phyloP scores from a whole-genome alignment of 2,797 vertebrate genomes.

The Pangasius djambal region DNA sequence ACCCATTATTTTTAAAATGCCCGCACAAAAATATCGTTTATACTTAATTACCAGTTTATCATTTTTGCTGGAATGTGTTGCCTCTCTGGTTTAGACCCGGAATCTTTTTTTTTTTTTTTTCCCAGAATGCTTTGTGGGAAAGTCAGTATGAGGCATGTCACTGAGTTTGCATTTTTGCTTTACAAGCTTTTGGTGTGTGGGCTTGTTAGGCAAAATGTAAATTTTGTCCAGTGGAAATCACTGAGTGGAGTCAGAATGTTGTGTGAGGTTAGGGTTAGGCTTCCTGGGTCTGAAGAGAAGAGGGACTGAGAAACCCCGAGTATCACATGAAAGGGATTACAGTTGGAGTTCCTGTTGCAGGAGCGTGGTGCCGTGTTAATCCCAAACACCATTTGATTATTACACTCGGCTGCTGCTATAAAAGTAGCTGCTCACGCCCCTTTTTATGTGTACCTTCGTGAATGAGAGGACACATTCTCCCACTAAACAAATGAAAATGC shows the following conservation, averaged over 20 bases:
- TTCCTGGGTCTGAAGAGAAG: background rate
- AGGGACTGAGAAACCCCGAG: background rate
- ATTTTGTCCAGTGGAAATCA: background rate
- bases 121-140: background rate
- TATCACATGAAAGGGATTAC: background rate
- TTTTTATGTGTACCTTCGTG: slow-evolving; percentile 24
- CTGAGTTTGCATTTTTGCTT: background rate
- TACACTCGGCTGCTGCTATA: background rate
- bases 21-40: background rate
- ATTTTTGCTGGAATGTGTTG: background rate
- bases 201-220: background rate
- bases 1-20: too few relatives aligned
- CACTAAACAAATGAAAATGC: slow-evolving; percentile 27
- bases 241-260: background rate
- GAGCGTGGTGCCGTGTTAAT: background rate
- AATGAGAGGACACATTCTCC: slow-evolving; percentile 1
- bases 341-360: background rate
- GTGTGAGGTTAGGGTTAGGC: background rate
- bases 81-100: background rate
- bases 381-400: slow-evolving; percentile 23
- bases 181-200: background rate
- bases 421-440: slow-evolving; percentile 32
- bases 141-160: background rate
- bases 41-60: background rate
- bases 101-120: background rate